Evolutionary conservation across 2,113 vertebrate species (phyloP).

Genomic region (Octodon degus): DNA sequence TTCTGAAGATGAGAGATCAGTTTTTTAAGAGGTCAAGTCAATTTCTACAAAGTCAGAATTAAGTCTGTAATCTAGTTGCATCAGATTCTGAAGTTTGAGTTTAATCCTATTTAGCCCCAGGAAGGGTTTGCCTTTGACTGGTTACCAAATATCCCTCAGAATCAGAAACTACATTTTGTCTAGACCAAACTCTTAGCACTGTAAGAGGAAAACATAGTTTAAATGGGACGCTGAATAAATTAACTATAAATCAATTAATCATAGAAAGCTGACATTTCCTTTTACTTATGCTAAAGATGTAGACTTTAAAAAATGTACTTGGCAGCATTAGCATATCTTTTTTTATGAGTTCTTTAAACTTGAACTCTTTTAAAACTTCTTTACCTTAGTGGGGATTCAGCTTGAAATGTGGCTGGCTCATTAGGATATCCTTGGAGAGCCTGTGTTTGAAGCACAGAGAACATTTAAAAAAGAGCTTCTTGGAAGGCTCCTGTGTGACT

Average conservation of each 20-base stretch:
- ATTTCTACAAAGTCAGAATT: not conserved
- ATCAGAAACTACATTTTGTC: not conserved
- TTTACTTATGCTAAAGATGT: not conserved
- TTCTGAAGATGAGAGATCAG: not conserved
- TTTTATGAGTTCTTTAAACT: constrained; percentile 61
- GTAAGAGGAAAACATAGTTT: constrained; percentile 44
- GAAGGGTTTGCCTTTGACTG: not conserved
- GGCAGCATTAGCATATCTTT: not conserved
- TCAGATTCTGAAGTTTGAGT: not conserved
- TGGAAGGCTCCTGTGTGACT: not conserved
- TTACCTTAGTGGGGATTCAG: constrained; percentile 39
- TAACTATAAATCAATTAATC: not conserved
- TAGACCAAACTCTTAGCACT: not conserved
- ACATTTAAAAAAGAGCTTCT: constrained; percentile 11
- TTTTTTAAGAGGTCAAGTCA: not conserved
- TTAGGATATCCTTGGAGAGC: constrained; percentile 18
- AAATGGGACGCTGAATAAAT: constrained; percentile 14
- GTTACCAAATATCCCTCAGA: not conserved
- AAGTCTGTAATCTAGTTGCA: too few relatives aligned
- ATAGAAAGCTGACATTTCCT: constrained; percentile 9
- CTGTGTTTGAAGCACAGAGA: constrained; percentile 23
- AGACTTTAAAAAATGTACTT: constrained; percentile 26
- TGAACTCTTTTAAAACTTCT: constrained; percentile 45
- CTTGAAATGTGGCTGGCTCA: not conserved
- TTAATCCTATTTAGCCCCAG: not conserved